Evolutionary conservation across 2,888 invertebrate genomes (phyloP), one percentile per base, ranked within the genome.

Genomic region (Halictus ligatus): DNA sequence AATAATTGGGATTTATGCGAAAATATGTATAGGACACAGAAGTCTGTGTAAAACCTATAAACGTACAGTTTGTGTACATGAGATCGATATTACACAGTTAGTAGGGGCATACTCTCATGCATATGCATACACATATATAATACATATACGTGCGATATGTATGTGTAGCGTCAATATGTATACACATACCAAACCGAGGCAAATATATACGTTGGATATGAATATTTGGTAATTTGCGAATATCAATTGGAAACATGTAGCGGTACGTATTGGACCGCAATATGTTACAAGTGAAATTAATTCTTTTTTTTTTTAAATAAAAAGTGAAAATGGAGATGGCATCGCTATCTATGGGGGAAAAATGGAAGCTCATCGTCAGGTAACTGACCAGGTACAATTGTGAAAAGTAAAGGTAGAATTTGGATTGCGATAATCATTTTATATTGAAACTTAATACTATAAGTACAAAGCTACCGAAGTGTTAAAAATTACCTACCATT

Each of bases 1-100:
- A 75, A 83, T 79, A 83, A 48, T 75, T 78, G 25, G 43, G 43
- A 75, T 84, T 75, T 79, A 79, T 72, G 25, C 67, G 29, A 48
- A 35, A 35, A 29, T 72, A 73, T n/a, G n/a, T 29, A 25, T 48
- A 54, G 29, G 40, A 54, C 35, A 71, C 29, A 7, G 10, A 48
- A 29, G 12, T n/a, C n/a, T n/a, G 21, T 50, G 21, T 48, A 50
- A 58, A 69, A n/a, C 8, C 40, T 25, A 46, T 48, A 35, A 73
- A 73, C 60, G 43, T 48, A 21, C 35, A 46, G 12, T 35, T 48
- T 29, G 12, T n/a, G 29, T 43, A 29, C 29, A 29, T 69, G 40
- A 75, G 50, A 71, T 69, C 69, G 21, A 69, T 69, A 69, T 69
- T 69, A 29, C 69, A 71, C 40, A 46, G 46, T 13, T 29, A 18